Evolutionary conservation across 2,888 invertebrate species (phyloP), one percentile per base, ranked within the genome.

Genomic region (Lapara coniferarum): DNA sequence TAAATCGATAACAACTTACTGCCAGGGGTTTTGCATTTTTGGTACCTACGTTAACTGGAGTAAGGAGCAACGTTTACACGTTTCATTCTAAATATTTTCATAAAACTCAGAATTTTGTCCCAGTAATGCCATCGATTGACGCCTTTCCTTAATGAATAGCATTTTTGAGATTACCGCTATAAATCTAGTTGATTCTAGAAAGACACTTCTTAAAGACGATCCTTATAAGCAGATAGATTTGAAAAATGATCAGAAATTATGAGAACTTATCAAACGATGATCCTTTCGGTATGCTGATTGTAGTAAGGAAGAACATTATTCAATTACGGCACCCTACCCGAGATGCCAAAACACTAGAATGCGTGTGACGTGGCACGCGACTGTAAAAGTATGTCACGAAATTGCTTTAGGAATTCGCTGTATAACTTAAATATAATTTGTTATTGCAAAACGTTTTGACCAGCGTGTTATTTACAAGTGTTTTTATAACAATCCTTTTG

Each of bases 1-100:
- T 19, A 63, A 63, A 63, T 63, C 63, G 63, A 63, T 63, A 56
- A 25, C 25, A 63, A 44, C 59, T 59, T 46, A 63, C 25, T 63
- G 19, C 46, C 19, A 63, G 49, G 19, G 59, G 44, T 44, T 59
- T 59, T 46, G 59, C 59, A 59, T 59, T 16, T 10, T 46, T 63
- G 63, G n/a, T n/a, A n/a, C n/a, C n/a, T n/a, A n/a, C n/a, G n/a
- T n/a, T n/a, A n/a, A n/a, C n/a, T n/a, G n/a, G n/a, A n/a, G n/a
- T n/a, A n/a, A n/a, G n/a, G n/a, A n/a, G 25, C 25, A 25, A 25
- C 37, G 37, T 37, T 37, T 37, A 37, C 8, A 37, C 5, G 37
- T 4, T 37, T 37, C 5, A 0, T 37, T 0, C 5, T 37, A 37
- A 37, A 37, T 37, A 37, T 37, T 37, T 37, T 4, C 3, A 37